Evolutionary conservation across 2,797 vertebrate genomes (phyloP), one percentile per base, ranked within the genome.

Genomic region (Falco concolor): DNA sequence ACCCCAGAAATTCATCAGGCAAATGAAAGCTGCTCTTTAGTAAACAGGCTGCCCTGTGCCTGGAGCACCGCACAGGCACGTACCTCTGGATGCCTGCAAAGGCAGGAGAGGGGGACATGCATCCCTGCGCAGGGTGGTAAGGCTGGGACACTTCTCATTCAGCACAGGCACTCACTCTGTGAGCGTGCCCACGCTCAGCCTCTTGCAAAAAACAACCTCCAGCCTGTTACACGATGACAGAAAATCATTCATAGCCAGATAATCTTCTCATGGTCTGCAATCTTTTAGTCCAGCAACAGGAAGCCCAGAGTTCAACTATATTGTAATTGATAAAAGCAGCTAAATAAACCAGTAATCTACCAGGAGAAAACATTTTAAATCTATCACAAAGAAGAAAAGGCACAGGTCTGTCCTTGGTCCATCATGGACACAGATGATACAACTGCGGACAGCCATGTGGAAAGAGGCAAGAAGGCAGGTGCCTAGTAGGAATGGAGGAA

Each of bases 161-260:
- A 0, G 50, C 50, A 57, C 27, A 8, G 0, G 13, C 27, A 2
- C 44, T 21, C 13, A 0, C 12, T 9, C 38, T 12, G 49, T 1
- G 42, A 74, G 52, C 8, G 0, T 8, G 17, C 25, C 56, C 61
- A 23, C 0, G 5, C 61, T 24, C 11, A 1, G 34, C 47, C 63
- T 15, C 53, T 21, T 83, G 4, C 15, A 8, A 53, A 20, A 54
- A 38, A 9, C 30, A 42, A 11, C 53, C 45, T 10, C 22, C 49
- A 63, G 27, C 30, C 53, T 8, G 13, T 28, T 28, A 24, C 57
- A 22, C 0, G 2, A 15, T 17, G 59, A 73, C 44, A 49, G 83
- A 30, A 76, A 63, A 44, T 28, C 54, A 12, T 14, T 28, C 30
- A 10, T 8, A 18, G 53, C 34, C 64, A 57, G 47, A 9, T 0